Evolutionary conservation across 2,113 vertebrate genomes (phyloP).

Genomic region (Menidia beryllina): DNA sequence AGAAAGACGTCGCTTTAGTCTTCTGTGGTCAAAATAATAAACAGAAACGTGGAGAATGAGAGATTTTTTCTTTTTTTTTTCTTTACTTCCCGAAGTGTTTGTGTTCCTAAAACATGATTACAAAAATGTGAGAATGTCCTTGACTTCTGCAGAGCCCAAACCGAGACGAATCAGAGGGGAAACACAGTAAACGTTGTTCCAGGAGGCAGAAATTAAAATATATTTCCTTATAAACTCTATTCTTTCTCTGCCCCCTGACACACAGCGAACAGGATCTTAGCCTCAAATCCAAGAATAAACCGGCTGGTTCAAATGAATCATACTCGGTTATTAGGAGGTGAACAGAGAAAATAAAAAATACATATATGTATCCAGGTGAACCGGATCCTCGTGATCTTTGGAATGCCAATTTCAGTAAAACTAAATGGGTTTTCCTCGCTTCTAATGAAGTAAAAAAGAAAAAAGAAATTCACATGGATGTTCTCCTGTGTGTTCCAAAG

Average conservation of each 20-base stretch:
- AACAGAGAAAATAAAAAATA: conserved; percentile 12
- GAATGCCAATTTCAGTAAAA: conserved; percentile 89
- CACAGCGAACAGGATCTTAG: conserved; percentile 47
- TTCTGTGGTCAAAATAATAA: conserved; percentile 6
- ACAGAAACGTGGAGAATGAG: neutral
- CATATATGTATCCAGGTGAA: too few species aligned
- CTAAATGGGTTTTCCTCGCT: conserved; percentile 31
- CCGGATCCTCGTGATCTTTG: conserved; percentile 88
- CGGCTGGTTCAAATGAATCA: conserved; percentile 38
- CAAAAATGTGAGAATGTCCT: conserved; percentile 10
- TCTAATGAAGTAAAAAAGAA: conserved; percentile 23
- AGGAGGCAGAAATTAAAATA: conserved; percentile 60
- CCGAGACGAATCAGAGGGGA: conserved; percentile 29
- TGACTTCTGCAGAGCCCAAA: conserved; percentile 24
- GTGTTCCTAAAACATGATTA: neutral
- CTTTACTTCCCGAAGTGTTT: conserved; percentile 1
- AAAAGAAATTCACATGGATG: conserved; percentile 27
- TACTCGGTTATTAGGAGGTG: conserved; percentile 6
- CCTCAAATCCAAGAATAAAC: conserved; percentile 52
- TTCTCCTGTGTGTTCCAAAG: conserved; percentile 77
- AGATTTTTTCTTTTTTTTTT: too few species aligned
- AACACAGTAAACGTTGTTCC: conserved; percentile 89
- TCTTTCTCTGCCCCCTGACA: conserved; percentile 33
- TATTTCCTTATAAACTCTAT: conserved; percentile 42
- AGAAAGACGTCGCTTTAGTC: neutral